phyloP scores from a whole-genome alignment of 2,113 vertebrate species.

The Salvelinus alpinus region DNA sequence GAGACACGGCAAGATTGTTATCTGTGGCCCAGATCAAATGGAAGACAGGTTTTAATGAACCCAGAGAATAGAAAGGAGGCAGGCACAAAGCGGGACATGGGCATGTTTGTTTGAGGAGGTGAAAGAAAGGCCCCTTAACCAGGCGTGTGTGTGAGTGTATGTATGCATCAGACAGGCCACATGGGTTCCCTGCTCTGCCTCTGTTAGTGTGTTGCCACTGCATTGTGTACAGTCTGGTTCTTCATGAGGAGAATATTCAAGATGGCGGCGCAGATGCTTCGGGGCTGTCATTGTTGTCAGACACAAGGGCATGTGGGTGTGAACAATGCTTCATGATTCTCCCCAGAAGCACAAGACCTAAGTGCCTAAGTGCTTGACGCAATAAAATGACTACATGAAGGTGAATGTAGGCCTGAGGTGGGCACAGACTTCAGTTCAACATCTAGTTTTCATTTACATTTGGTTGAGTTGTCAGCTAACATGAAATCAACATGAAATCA shows the following conservation, averaged over 20 bases:
- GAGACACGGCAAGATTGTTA: constrained; percentile 64
- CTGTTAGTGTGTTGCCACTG: not conserved
- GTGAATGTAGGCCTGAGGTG: too few relatives aligned
- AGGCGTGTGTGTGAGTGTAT: constrained; percentile 29
- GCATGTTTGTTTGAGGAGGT: constrained; percentile 53
- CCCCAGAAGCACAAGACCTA: not conserved
- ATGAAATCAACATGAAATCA: too few relatives aligned
- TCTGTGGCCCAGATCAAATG: constrained; percentile 72
- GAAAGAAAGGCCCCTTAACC: not conserved
- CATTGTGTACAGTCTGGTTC: not conserved
- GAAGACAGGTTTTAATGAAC: constrained; percentile 62
- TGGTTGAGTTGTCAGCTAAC: too few relatives aligned
- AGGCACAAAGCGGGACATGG: constrained; percentile 24
- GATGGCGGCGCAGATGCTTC: constrained; percentile 16
- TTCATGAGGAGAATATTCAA: constrained; percentile 4
- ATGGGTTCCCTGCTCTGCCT: not conserved
- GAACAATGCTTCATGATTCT: not conserved
- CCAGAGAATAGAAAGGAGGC: constrained; percentile 41
- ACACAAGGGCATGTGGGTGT: constrained; percentile 17
- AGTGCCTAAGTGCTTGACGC: too few relatives aligned
- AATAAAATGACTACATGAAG: too few relatives aligned
- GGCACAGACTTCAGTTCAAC: too few relatives aligned
- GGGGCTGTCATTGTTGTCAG: constrained; percentile 29
- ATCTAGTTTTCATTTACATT: too few relatives aligned
- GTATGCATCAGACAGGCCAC: not conserved